Conservation (phyloP, 2,113 vertebrate species). For the Copsychus sechellarum region DNA sequence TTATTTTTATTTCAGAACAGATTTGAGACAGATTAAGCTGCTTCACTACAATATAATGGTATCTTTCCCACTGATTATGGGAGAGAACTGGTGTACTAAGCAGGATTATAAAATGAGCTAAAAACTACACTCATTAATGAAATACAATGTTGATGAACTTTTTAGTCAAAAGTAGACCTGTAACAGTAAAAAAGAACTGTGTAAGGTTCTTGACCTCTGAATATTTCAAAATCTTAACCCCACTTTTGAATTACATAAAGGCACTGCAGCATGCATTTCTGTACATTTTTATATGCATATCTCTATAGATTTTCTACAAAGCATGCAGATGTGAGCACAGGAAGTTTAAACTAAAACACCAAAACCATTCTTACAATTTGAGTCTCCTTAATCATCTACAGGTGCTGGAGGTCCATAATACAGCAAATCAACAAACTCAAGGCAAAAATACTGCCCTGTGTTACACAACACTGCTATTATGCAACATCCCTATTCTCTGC, state of each 20-base stretch:
- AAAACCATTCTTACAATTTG: not conserved
- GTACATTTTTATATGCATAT: not conserved
- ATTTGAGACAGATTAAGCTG: not conserved
- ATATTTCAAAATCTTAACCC: not conserved
- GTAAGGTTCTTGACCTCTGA: not conserved
- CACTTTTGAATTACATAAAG: not conserved
- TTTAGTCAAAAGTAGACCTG: not conserved
- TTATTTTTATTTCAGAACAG: not conserved
- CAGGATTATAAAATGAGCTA: not conserved
- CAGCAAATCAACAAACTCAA: not conserved
- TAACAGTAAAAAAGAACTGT: fast-evolving
- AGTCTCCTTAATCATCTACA: not conserved
- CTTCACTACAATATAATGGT: not conserved
- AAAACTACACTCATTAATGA: not conserved
- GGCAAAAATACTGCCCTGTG: not conserved
- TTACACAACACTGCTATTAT: not conserved
- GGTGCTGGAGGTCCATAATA: not conserved
- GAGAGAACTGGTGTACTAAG: not conserved
- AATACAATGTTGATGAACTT: not conserved
- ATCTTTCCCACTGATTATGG: not conserved
- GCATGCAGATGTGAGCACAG: not conserved
- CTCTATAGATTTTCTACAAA: not conserved
- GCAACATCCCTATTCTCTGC: not conserved
- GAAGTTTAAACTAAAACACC: not conserved
- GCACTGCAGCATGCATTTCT: not conserved